Base-by-base conservation (phyloP, 1,140 invertebrate genomes). In the Megathymus violae region DNA sequence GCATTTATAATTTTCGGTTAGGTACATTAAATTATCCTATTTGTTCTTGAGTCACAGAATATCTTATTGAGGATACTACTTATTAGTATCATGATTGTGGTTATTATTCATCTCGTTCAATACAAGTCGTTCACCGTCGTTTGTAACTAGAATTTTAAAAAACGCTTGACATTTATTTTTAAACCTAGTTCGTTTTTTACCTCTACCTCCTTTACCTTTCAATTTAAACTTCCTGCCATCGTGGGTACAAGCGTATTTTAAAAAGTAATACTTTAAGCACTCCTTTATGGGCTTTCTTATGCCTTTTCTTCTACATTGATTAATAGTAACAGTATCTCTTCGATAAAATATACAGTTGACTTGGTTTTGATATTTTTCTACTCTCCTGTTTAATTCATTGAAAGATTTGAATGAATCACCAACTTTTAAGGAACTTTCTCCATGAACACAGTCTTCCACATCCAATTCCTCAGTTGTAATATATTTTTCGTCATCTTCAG, bases 251-350 rank as follows among this genome's bases (percentile, higher is more conserved):
- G 44, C 25, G 14, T 47, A 47, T 14, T 47, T 47, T 6, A 47
- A 25, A 25, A n/a, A 25, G 9, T 47, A 47, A 9, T 47, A 47
- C 22, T 13, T 25, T 4, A 47, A 47, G 14, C 44, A 5, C 5
- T 47, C 22, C 19, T 47, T 47, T 27, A 47, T 47, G 1, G 19
- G 44, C 27, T 47, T 47, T 14, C 14, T 47, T 27, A 47, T 47
- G 5, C 44, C 19, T 14, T 47, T 47, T 4, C 14, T 47, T 13
- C 19, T 47, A 25, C n/a, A 25, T 47, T 47, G 44, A 7, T 47
- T 17, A 13, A 47, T 25, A 13, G 44, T 47, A 7, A 47, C 44
- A 1, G 44, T 13, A 27, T 47, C 19, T 47, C 19, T 47, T 27
- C 19, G n/a, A 27, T 47, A 47, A 15, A 27, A 47, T 25, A 27